Base-by-base conservation (phyloP, 1,140 invertebrate genomes). In the Listronotus bonariensis region DNA sequence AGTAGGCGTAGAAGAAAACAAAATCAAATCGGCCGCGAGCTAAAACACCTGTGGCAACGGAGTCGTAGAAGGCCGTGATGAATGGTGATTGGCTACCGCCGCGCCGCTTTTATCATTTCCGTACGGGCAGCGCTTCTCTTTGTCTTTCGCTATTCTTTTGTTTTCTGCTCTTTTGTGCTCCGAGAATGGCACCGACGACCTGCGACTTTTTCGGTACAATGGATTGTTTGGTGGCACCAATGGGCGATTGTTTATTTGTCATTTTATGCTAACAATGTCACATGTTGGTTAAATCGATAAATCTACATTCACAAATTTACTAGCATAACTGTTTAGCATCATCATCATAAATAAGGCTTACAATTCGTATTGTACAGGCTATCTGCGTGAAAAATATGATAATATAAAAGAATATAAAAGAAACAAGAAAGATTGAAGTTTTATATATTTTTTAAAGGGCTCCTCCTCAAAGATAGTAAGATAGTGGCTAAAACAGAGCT, bases 31-130 rank as follows among this genome's bases (percentile, higher is more conserved):
- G 49, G 20, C 18, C 49, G 52, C 59, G 52, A 62, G 34, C 34
- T 3, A 36, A 46, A 49, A 62, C 59, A 62, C 59, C 49, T 62
- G 59, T 62, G 46, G 38, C 34, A 62, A 10, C 15, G 15, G 34
- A 12, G 11, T 36, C 34, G 34, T 36, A 36, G 34, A 9, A 36
- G 34, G 34, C 34, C 18, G 20, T 62, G 59, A 62, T 62, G 40
- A 62, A 62, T 62, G 59, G 49, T 62, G 59, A 62, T 62, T 62
- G 59, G 59, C 48, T 62, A 54, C 49, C 48, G 48, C 34, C 32
- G 32, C n/a, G n/a, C 14, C 18, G 41, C 59, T 43, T 52, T 62
- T 62, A 62, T 62, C 59, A 62, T 53, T 36, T 62, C 26, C 17
- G 54, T 62, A 26, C 52, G 32, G 54, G 41, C 40, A 40, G 20